Base-by-base conservation (phyloP, 2,113 vertebrate genomes). In the Nothocercus nigrocapillus region DNA sequence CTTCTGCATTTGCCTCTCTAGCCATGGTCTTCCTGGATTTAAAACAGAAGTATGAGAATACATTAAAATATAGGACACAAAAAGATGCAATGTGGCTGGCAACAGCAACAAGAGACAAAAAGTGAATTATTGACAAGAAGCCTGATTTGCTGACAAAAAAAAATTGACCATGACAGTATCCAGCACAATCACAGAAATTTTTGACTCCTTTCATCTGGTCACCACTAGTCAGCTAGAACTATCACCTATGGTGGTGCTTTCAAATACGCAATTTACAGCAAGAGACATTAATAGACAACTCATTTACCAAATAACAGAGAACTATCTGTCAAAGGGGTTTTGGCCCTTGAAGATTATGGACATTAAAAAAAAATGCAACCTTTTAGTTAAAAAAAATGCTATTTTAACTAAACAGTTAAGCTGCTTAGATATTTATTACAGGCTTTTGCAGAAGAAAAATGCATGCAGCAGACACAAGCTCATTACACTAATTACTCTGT, bases 401-500 rank as follows among this genome's bases (percentile, higher is more conserved):
- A 42, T 24, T 82, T 73, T 61, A 81, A 56, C 63, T 79, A 67
- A 87, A 61, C 44, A 62, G 22, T 58, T 53, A 10, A 47, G 49
- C n/a, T 82, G 54, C 54, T 91, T 80, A 45, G 62, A 62, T 38
- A n/a, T 59, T 91, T 63, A 91, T 89, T 89, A 7, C 9, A 67
- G 45, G 40, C n/a, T 74, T 85, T 67, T 74, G 68, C 28, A 40
- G n/a, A 19, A 70, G 34, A 87, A 89, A 82, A 91, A 82, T 11
- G 6, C 40, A 12, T 5, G 9, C 11, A 91, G 20, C 45, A 82
- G 78, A 30, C 36, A 79, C 13, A 34, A 90, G 80, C n/a, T 87
- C 70, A 83, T 94, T 82, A 84, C 53, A 87, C 47, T 78, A 94
- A 92, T 92, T 82, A 80, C 45, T 64, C 58, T 67, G 44, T 24